These are phyloP conservation scores for Pemphigus obesinymphae DNA, from an alignment of 1,140 invertebrate species.

Conservation along the genomic window DNA sequence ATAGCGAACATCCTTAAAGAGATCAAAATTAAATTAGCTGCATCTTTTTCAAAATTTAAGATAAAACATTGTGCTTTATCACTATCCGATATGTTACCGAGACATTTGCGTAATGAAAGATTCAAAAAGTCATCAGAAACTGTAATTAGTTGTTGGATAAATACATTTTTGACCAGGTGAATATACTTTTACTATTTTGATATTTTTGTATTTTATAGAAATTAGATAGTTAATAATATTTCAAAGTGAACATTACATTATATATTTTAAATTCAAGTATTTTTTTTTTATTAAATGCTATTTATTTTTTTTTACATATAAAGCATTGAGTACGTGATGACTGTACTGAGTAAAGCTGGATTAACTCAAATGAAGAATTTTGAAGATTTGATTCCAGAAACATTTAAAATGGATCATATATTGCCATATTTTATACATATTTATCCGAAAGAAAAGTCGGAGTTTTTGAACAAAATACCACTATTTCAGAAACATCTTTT, in stretches of 20 bases:
- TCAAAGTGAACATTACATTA: too few relatives aligned
- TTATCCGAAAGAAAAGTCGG: slow-evolving; percentile 17
- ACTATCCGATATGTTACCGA: slow-evolving; percentile 19
- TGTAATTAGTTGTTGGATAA: slow-evolving; percentile 30
- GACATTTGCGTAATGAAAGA: slow-evolving; percentile 9
- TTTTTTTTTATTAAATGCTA: neutral
- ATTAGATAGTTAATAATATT: neutral
- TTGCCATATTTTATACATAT: slow-evolving; percentile 26
- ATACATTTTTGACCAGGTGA: slow-evolving; percentile 31
- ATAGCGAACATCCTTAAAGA: neutral
- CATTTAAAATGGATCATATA: slow-evolving; percentile 31
- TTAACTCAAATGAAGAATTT: neutral
- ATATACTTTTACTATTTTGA: neutral
- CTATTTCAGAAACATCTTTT: slow-evolving; percentile 23
- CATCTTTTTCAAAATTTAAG: slow-evolving; percentile 26
- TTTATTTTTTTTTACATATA: neutral
- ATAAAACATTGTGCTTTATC: slow-evolving; percentile 33
- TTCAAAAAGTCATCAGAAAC: slow-evolving; percentile 35
- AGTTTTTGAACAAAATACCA: slow-evolving; percentile 16
- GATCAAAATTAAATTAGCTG: slow-evolving; percentile 7
- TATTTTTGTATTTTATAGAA: neutral
- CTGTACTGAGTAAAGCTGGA: neutral
- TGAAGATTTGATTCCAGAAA: slow-evolving; percentile 16
- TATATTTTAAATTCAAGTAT: neutral
- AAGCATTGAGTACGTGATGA: neutral